Percentiles rank a stretch among this genome's conserved stretches.
Conservation (phyloP, 2,888 invertebrate species). For the Exephanes ischioxanthus region DNA sequence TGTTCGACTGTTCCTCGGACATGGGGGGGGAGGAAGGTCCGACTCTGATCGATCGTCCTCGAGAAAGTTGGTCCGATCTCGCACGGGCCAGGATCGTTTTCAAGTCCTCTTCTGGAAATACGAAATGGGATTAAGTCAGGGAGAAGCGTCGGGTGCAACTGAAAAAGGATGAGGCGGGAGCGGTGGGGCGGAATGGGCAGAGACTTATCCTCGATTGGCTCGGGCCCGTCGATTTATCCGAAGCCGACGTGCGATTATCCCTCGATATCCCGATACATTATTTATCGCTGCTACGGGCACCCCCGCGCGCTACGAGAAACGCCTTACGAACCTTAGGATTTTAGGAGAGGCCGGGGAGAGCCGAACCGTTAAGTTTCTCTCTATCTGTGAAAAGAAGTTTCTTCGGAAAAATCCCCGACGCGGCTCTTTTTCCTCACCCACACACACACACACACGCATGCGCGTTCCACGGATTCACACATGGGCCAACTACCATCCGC, state of each 20-base stretch:
- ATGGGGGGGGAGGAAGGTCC: not conserved
- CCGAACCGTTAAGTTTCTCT: conserved; percentile 55
- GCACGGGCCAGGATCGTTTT: conserved; percentile 19
- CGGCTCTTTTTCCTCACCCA: conserved; percentile 8
- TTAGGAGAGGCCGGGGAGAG: conserved; percentile 41
- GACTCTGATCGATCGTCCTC: not conserved
- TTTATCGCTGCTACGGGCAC: conserved; percentile 73
- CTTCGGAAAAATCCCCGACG: conserved; percentile 37
- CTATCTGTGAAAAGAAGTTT: conserved; percentile 39
- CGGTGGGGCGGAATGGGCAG: conserved; percentile 40
- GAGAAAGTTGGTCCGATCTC: not conserved
- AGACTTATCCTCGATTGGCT: conserved; percentile 64
- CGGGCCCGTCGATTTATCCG: conserved; percentile 71
- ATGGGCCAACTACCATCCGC: not conserved
- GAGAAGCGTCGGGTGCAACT: conserved; percentile 18
- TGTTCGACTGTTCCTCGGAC: not conserved
- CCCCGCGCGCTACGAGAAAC: conserved; percentile 63
- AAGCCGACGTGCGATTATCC: conserved; percentile 74
- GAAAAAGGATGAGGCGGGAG: conserved; percentile 47
- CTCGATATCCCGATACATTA: conserved; percentile 76
- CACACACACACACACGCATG: conserved; percentile 23
- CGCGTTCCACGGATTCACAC: not conserved
- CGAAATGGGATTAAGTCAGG: conserved; percentile 15
- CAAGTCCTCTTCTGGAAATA: not conserved
- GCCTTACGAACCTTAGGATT: conserved; percentile 69